A percentile compares a stretch with the other conserved stretches of the same genome.
phyloP scores from a whole-genome alignment of 35 echinoderm and acorn worm genomes.

The Apostichopus parvimensis region DNA sequence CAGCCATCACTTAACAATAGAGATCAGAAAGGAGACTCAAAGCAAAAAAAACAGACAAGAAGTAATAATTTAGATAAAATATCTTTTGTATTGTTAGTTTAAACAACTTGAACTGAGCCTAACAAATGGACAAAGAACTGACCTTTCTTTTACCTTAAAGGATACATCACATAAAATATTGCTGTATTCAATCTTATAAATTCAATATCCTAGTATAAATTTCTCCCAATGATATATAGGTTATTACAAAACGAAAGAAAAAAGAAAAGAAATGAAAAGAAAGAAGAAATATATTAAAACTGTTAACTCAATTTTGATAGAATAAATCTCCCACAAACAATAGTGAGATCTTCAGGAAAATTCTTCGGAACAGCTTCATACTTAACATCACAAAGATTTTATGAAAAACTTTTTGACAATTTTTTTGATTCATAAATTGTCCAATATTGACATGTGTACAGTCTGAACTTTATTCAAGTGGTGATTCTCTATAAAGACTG shows the following conservation, averaged over 20 bases:
- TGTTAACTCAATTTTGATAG: too few relatives aligned
- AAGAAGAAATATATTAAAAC: neutral
- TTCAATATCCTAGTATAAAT: conserved; percentile 37
- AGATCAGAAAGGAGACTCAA: neutral
- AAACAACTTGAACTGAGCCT: conserved; percentile 15
- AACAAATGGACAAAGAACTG: neutral
- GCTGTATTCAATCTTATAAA: conserved; percentile 20
- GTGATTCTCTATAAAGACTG: too few relatives aligned
- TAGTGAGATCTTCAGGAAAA: too few relatives aligned
- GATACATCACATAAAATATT: conserved; percentile 39
- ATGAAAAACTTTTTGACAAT: too few relatives aligned
- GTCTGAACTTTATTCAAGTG: too few relatives aligned
- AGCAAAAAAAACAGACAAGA: neutral
- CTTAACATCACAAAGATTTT: too few relatives aligned
- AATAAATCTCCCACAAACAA: too few relatives aligned
- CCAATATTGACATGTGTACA: too few relatives aligned
- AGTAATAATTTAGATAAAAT: conserved; percentile 5
- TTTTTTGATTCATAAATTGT: too few relatives aligned
- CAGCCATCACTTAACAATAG: too few relatives aligned
- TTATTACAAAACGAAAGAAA: conserved; percentile 24
- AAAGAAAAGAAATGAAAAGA: neutral
- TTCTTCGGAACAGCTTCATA: too few relatives aligned
- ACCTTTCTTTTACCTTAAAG: neutral
- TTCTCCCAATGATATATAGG: neutral
- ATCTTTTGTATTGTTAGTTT: conserved; percentile 44